These are phyloP conservation scores for Pyxicephalus adspersus DNA, from an alignment of 2,113 vertebrate species.

Conservation along the genomic window DNA sequence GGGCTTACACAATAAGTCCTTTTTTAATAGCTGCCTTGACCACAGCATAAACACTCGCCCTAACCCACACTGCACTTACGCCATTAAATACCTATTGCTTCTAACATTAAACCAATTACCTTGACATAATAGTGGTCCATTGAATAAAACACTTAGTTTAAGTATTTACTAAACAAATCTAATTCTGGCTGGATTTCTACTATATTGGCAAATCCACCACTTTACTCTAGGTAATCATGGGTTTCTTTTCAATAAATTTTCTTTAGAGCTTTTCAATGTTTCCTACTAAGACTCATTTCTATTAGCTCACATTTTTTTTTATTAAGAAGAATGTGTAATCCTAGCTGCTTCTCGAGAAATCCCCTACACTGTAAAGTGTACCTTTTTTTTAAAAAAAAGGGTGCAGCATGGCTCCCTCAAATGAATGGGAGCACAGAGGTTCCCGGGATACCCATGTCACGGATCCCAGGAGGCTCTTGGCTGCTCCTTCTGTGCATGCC, in stretches of 20 bases:
- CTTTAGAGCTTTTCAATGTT: neutral
- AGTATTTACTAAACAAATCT: conserved; percentile 41
- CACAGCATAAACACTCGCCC: neutral
- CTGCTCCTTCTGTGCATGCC: too few species aligned
- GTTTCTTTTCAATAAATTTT: conserved; percentile 43
- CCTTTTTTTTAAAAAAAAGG: too few species aligned
- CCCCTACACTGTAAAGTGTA: too few species aligned
- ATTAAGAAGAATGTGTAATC: too few species aligned
- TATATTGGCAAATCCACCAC: conserved; percentile 14
- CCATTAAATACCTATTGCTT: conserved; percentile 27
- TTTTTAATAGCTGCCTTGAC: conserved; percentile 24
- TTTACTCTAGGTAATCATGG: conserved; percentile 43
- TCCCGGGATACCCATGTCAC: too few species aligned
- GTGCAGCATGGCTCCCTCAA: too few species aligned
- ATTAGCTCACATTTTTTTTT: neutral
- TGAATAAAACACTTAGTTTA: conserved; percentile 19
- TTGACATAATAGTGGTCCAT: conserved; percentile 11
- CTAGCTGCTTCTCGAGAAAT: too few species aligned
- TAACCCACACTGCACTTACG: conserved; percentile 11
- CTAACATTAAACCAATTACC: conserved; percentile 33
- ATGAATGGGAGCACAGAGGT: too few species aligned
- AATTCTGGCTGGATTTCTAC: conserved; percentile 27
- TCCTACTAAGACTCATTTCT: neutral
- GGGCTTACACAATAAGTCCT: conserved; percentile 20
- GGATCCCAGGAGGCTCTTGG: too few species aligned